Conservation (phyloP, 1,140 invertebrate species). For the Liolophura sinensis region DNA sequence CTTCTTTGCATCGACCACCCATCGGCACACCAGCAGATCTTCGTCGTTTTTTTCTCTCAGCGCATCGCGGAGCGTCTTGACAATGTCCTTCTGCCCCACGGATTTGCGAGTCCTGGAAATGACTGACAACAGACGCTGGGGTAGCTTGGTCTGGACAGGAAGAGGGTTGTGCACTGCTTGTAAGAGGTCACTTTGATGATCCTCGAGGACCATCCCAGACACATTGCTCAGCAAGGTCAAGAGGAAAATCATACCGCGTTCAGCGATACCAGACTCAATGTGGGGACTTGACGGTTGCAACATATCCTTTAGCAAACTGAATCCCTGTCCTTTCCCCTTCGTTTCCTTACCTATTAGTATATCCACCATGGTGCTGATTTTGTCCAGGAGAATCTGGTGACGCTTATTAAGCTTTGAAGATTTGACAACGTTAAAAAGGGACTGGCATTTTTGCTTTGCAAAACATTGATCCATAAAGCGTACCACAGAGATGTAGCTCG, state of each 20-base stretch:
- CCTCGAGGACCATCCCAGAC: not conserved
- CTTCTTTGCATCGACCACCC: conserved; percentile 8
- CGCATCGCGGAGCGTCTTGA: conserved; percentile 12
- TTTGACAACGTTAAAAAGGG: conserved; percentile 19
- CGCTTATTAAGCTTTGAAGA: conserved; percentile 1
- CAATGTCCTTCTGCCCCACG: conserved; percentile 23
- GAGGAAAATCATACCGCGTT: not conserved
- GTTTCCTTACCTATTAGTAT: conserved; percentile 3
- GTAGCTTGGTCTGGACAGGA: not conserved
- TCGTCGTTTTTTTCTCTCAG: conserved; percentile 21
- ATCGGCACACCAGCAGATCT: conserved; percentile 19
- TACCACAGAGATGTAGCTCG: conserved; percentile 22
- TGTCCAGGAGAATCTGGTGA: not conserved
- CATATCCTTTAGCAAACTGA: conserved; percentile 2
- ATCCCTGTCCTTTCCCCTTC: not conserved
- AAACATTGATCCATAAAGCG: conserved; percentile 27
- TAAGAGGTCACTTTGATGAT: not conserved
- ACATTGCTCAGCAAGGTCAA: not conserved
- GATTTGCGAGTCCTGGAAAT: conserved; percentile 15
- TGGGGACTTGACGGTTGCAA: not conserved
- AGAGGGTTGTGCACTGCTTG: not conserved
- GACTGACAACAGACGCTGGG: not conserved
- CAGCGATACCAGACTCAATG: conserved; percentile 1
- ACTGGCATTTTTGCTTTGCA: conserved; percentile 7
- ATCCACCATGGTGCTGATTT: conserved; percentile 6